Base-by-base conservation (phyloP, 2,113 vertebrate genomes). In the Strigops habroptila region DNA sequence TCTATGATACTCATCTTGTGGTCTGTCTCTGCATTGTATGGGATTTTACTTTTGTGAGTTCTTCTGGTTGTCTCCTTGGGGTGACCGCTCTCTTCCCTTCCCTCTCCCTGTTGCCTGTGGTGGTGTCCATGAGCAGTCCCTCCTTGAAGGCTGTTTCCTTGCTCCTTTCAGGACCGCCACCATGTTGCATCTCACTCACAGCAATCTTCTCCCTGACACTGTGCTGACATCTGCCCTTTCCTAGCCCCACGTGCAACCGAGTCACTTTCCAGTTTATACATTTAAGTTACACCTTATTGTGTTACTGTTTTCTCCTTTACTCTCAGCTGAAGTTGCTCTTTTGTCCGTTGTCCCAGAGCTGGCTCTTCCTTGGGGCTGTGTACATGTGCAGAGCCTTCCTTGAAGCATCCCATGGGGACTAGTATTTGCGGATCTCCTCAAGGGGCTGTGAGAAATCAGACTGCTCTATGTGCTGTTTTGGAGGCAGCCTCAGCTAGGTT, bases 191-290 rank as follows among this genome's bases (percentile, higher is more conserved):
- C 55, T 71, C 51, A 77, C 33, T 79, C 59, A 9, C 1, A 5
- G 74, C 65, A 28, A 11, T 14, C 30, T 82, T 51, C 63, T 77
- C 73, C 57, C 37, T 33, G 22, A 7, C 0, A 1, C 63, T 33
- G 51, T 23, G 43, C 23, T 85, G 87, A 39, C 37, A 31, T 67
- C 70, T 86, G 77, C 78, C 69, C 22, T 84, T 81, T 49, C 52
- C 55, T 19, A 46, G 74, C 65, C n/a, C 22, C 0, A 0, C 37
- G 4, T 3, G 25, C 28, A 52, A 28, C 35, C 0, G 5, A 60
- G n/a, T 35, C n/a, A 18, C 37, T 41, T 70, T 27, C 12, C 37
- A 39, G 59, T 37, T 69, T 22, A 30, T 18, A 14, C 23, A 8
- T 63, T 24, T 13, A 41, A 18, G 59, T 65, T 57, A 7, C 55